phyloP scores from a whole-genome alignment of 2,888 invertebrate species.

The Monochamus alternatus region DNA sequence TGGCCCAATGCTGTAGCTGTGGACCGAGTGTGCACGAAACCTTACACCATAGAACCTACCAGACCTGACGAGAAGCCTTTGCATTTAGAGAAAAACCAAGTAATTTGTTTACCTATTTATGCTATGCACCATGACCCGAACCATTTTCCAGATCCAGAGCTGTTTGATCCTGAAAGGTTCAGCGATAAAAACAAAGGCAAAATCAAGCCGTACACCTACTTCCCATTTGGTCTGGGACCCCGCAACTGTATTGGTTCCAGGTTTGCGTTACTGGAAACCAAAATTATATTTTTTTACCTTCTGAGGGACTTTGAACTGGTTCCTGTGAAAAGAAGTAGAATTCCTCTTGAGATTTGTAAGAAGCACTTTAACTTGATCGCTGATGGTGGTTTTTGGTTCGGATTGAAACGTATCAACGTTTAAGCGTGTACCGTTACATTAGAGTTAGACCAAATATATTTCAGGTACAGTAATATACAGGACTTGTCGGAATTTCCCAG shows the following conservation, averaged over 20 bases:
- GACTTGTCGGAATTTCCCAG: no score
- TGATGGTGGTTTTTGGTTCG: slow-evolving; percentile 51
- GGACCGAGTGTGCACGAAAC: slow-evolving; percentile 72
- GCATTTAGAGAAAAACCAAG: slow-evolving; percentile 58
- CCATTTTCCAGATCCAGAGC: slow-evolving; percentile 71
- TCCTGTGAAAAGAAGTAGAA: slow-evolving; percentile 59
- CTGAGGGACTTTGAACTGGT: slow-evolving; percentile 61
- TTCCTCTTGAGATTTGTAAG: slow-evolving; percentile 59
- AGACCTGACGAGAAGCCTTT: slow-evolving; percentile 54
- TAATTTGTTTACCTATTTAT: slow-evolving; percentile 64
- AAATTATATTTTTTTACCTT: slow-evolving; percentile 57
- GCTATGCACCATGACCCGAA: slow-evolving; percentile 69
- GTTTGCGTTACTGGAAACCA: slow-evolving; percentile 68
- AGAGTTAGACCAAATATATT: no score
- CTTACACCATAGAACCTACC: slow-evolving; percentile 65
- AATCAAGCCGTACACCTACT: slow-evolving; percentile 71
- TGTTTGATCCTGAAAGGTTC: slow-evolving; percentile 71
- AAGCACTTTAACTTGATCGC: slow-evolving; percentile 54
- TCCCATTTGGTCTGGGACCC: slow-evolving; percentile 74
- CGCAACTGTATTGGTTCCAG: slow-evolving; percentile 72
- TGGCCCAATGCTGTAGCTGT: slow-evolving; percentile 71
- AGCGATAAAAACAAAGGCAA: slow-evolving; percentile 64
- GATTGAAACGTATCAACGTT: slow-evolving; percentile 39
- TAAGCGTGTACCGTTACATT: not conserved
- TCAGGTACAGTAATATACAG: no score